Percentiles rank a stretch among this genome's conserved stretches.
Evolutionary conservation across 2,888 invertebrate species (phyloP).

Genomic region (Lacanobia wlatinum): DNA sequence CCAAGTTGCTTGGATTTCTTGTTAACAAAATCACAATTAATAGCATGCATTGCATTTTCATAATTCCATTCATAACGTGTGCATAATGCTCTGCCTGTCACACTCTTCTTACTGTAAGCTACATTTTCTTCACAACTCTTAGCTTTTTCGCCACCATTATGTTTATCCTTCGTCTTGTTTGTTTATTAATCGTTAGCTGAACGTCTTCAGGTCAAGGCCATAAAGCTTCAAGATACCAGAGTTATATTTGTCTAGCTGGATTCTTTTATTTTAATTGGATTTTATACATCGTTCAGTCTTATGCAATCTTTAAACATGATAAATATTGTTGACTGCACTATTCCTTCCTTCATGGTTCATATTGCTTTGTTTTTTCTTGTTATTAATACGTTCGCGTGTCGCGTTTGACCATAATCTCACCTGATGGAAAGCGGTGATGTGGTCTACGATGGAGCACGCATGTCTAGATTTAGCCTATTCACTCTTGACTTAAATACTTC

Average conservation of each 20-base stretch:
- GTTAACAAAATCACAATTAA: too few relatives aligned
- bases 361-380: too few relatives aligned
- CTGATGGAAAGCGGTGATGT: too few relatives aligned
- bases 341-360: too few relatives aligned
- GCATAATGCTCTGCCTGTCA: background rate
- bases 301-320: too few relatives aligned
- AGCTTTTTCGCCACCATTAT: background rate
- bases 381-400: too few relatives aligned
- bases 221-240: background rate
- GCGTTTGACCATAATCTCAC: too few relatives aligned
- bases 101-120: background rate
- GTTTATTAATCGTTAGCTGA: conserved; percentile 11
- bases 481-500: too few relatives aligned
- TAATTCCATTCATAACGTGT: background rate
- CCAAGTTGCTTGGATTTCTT: background rate
- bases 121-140: background rate
- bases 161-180: conserved; percentile 15
- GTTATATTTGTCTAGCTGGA: background rate
- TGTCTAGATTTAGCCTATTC: too few relatives aligned
- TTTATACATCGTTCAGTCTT: background rate
- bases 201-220: conserved; percentile 3
- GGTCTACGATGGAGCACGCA: too few relatives aligned
- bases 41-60: background rate
- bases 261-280: background rate
- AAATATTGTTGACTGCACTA: too few relatives aligned